Evolutionary conservation across 1,140 invertebrate species (phyloP), one percentile per base, ranked within the genome.

Genomic region (Plutomurus gul): DNA sequence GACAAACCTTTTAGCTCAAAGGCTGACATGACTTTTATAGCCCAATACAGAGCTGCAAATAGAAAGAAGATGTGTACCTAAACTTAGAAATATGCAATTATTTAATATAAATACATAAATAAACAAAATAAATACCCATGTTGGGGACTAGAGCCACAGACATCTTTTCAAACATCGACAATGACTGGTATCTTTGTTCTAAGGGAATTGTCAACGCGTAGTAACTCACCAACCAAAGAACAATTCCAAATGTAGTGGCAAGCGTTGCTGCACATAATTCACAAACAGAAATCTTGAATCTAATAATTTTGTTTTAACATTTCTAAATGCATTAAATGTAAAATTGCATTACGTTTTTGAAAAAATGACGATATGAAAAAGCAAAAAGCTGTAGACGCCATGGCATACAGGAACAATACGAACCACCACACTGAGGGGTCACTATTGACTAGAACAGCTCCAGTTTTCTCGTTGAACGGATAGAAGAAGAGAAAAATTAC

Each of bases 301-400:
- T n/a, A n/a, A n/a, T n/a, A n/a, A n/a, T n/a, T n/a, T n/a, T n/a
- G n/a, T n/a, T n/a, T n/a, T n/a, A n/a, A n/a, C n/a, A n/a, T n/a
- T n/a, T n/a, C n/a, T n/a, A n/a, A n/a, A n/a, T n/a, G n/a, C n/a
- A n/a, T n/a, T n/a, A n/a, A n/a, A n/a, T n/a, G n/a, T n/a, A n/a
- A n/a, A n/a, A n/a, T n/a, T n/a, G n/a, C 11, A 70, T 82, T 78
- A 83, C 82, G 81, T 40, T 65, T 60, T 20, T 77, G 36, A 37
- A 82, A 82, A 43, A 84, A 81, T n/a, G 83, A 79, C 0, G 81
- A 75, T n/a, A 84, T 79, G 70, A 82, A 82, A 77, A 84, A 84
- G 49, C 81, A 82, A 56, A 77, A 81, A 0, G 78, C n/a, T 13
- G 81, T 82, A 1, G 79, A 47, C 4, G 83, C 37, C 36, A 81